A percentile compares a stretch with the other conserved stretches of the same genome.
Conservation (phyloP, 2,888 invertebrate genomes). For the Nesidiocoris tenuis region DNA sequence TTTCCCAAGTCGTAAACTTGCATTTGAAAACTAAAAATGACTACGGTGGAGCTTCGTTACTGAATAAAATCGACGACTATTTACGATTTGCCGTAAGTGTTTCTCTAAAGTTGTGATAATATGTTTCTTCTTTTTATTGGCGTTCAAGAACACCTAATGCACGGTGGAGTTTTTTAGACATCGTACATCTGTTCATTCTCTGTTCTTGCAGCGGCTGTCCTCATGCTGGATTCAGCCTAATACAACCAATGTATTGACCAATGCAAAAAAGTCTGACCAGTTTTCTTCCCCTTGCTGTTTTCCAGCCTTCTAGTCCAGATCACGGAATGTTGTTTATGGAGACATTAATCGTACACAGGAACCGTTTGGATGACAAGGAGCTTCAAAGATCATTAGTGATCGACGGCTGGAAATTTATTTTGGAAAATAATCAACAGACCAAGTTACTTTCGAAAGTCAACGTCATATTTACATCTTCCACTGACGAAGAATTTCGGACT, state of each 20-base stretch:
- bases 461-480: conserved; percentile 24
- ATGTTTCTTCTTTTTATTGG: no score
- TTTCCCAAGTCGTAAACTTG: conserved; percentile 27
- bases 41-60: not conserved
- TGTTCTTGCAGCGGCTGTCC: no score
- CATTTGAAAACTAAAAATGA: conserved; percentile 1
- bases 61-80: conserved; percentile 17
- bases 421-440: conserved; percentile 4
- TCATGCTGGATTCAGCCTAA: no score
- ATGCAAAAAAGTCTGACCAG: no score
- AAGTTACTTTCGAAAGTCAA: conserved; percentile 22
- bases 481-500: conserved; percentile 35
- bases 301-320: conserved; percentile 31
- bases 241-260: no score
- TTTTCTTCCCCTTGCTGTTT: not conserved
- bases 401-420: conserved; percentile 17
- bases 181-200: no score
- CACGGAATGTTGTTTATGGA: conserved; percentile 34
- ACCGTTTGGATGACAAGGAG: conserved; percentile 15
- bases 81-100: conserved; percentile 23
- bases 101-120: no score
- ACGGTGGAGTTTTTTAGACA: no score
- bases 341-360: conserved; percentile 21
- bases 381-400: conserved; percentile 13
- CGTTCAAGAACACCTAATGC: no score